phyloP scores from a whole-genome alignment of 2,888 invertebrate genomes.

The Drosophila neotestacea region DNA sequence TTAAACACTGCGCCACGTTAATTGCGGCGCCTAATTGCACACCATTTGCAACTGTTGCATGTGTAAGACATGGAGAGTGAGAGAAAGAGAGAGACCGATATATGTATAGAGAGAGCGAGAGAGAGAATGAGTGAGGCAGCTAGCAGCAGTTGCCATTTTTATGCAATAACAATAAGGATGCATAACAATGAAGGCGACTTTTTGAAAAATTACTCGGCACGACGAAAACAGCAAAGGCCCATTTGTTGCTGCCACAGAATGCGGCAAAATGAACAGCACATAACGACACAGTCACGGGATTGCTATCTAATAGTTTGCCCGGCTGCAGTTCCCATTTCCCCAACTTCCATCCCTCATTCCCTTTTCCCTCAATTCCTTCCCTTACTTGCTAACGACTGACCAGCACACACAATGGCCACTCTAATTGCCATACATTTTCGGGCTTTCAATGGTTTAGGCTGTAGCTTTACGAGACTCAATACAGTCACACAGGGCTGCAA shows the following conservation, averaged over 20 bases:
- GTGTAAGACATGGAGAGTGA: slow-evolving; percentile 21
- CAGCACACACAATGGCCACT: slow-evolving; percentile 70
- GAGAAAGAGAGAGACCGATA: not conserved
- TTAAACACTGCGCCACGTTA: slow-evolving; percentile 80
- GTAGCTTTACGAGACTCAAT: slow-evolving; percentile 30
- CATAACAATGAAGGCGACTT: slow-evolving; percentile 73
- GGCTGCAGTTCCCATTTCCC: slow-evolving; percentile 28
- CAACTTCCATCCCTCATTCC: not conserved
- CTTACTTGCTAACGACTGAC: slow-evolving; percentile 35
- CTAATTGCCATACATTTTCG: slow-evolving; percentile 84
- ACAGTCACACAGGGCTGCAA: slow-evolving; percentile 20
- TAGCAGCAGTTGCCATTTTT: slow-evolving; percentile 65
- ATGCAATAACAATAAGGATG: slow-evolving; percentile 82
- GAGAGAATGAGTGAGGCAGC: slow-evolving; percentile 11
- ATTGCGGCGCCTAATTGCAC: slow-evolving; percentile 82
- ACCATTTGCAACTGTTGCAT: slow-evolving; percentile 78
- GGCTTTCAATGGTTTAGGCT: slow-evolving; percentile 78
- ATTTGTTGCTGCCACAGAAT: slow-evolving; percentile 77
- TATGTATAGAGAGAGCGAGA: not conserved
- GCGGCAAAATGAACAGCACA: slow-evolving; percentile 76
- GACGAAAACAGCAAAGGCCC: slow-evolving; percentile 62
- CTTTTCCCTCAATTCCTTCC: not conserved
- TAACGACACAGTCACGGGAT: slow-evolving; percentile 43
- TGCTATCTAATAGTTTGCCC: slow-evolving; percentile 76
- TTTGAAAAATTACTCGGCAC: slow-evolving; percentile 71